A percentile compares a stretch with the other conserved stretches of the same genome.
Evolutionary conservation across 2,797 vertebrate species (phyloP).

Genomic region (Rhinophrynus dorsalis): DNA sequence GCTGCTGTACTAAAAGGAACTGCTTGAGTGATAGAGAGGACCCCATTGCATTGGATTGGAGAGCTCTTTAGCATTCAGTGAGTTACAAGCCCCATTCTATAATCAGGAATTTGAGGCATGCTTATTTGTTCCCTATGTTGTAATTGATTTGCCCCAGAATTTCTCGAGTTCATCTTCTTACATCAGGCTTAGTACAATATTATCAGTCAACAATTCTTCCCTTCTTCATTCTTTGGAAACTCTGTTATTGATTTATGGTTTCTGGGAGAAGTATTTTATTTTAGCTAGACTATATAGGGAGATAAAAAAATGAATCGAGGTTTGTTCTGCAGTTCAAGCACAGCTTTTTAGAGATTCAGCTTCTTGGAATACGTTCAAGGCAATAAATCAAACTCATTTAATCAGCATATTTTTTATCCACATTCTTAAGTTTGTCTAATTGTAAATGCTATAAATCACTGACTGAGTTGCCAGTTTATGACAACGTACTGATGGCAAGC

Average conservation of each 20-base stretch:
- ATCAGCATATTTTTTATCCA: constrained; percentile 31
- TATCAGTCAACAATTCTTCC: too few relatives aligned
- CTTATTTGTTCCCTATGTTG: too few relatives aligned
- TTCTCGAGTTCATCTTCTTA: too few relatives aligned
- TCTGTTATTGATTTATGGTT: constrained; percentile 20
- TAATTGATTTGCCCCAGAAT: too few relatives aligned
- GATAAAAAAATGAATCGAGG: constrained; percentile 13
- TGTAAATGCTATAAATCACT: constrained; percentile 26
- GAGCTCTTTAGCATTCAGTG: too few relatives aligned
- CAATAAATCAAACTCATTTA: constrained; percentile 36
- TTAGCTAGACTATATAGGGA: constrained; percentile 9
- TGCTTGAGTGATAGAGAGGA: too few relatives aligned
- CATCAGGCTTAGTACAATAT: too few relatives aligned
- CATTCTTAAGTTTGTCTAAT: constrained; percentile 10
- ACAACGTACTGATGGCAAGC: constrained; percentile 32
- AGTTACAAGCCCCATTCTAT: too few relatives aligned
- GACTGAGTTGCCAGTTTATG: background rate
- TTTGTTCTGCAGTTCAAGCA: constrained; percentile 16
- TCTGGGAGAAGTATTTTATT: constrained; percentile 6
- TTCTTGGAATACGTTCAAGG: constrained; percentile 14
- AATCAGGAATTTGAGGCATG: too few relatives aligned
- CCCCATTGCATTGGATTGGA: too few relatives aligned
- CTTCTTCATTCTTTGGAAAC: constrained; percentile 17
- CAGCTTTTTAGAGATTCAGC: constrained; percentile 3
- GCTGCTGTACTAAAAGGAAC: too few relatives aligned